These are phyloP conservation scores for Neogobius melanostomus DNA, from an alignment of 2,113 vertebrate species.

Conservation along the genomic window DNA sequence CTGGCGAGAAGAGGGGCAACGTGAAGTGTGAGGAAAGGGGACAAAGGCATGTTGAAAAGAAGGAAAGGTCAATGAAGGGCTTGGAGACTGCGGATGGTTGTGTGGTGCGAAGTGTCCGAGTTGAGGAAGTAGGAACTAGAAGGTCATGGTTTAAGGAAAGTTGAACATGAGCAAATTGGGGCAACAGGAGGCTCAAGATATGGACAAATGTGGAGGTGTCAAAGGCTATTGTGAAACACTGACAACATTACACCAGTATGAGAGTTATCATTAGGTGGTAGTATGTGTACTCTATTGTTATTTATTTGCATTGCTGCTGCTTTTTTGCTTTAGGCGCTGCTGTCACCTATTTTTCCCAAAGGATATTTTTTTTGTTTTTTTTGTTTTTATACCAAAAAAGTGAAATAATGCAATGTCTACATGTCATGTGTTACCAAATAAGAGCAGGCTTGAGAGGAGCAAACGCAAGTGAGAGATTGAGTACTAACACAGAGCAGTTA, in stretches of 20 bases:
- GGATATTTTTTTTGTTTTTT: slow-evolving; percentile 54
- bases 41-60: slow-evolving; percentile 46
- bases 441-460: slow-evolving; percentile 48
- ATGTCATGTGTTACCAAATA: slow-evolving; percentile 75
- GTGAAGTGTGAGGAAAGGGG: slow-evolving; percentile 30
- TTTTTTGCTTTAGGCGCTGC: slow-evolving; percentile 78
- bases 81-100: background rate
- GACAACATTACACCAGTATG: slow-evolving; percentile 53
- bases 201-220: slow-evolving; percentile 6
- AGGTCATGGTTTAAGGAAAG: slow-evolving; percentile 32
- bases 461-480: slow-evolving; percentile 40
- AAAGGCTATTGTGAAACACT: slow-evolving; percentile 64
- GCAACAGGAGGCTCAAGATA: slow-evolving; percentile 7
- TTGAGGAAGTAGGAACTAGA: slow-evolving; percentile 46
- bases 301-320: slow-evolving; percentile 75
- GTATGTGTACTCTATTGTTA: slow-evolving; percentile 55
- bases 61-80: slow-evolving; percentile 10
- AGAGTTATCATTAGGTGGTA: slow-evolving; percentile 54
- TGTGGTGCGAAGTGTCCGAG: slow-evolving; percentile 14
- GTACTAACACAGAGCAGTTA: slow-evolving; percentile 35
- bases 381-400: slow-evolving; percentile 73
- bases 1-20: slow-evolving; percentile 16
- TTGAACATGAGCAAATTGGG: slow-evolving; percentile 3
- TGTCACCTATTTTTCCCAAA: slow-evolving; percentile 75
- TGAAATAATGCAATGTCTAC: slow-evolving; percentile 73